These are phyloP conservation scores for Cnemophilus loriae DNA, from an alignment of 2,113 vertebrate genomes.

Conservation along the genomic window DNA sequence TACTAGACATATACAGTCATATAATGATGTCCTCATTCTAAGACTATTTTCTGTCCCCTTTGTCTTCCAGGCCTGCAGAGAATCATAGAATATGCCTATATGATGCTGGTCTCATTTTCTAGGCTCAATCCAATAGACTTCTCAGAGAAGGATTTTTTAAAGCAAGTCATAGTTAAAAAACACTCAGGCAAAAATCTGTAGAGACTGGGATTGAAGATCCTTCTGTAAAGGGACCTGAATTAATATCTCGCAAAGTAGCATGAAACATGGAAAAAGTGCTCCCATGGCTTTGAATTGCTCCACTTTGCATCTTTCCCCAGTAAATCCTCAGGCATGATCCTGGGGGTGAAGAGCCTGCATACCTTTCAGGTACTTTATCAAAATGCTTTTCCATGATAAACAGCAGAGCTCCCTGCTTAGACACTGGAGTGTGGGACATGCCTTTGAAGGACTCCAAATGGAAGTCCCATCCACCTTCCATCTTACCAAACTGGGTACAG, in stretches of 20 bases:
- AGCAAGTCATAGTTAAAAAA: background rate
- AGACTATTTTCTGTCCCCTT: background rate
- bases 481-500: background rate
- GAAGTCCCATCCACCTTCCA: background rate
- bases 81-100: background rate
- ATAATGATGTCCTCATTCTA: background rate
- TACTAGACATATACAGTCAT: background rate
- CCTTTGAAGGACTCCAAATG: background rate
- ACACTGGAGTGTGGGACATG: background rate
- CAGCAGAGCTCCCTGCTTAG: rapidly evolving
- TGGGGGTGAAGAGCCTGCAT: background rate
- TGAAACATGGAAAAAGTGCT: background rate
- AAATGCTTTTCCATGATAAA: background rate
- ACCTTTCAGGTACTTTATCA: background rate
- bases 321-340: background rate
- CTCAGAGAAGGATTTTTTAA: background rate
- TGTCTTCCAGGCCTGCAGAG: background rate
- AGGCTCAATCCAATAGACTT: background rate
- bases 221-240: background rate
- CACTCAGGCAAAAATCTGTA: background rate
- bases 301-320: background rate
- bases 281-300: background rate
- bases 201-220: background rate
- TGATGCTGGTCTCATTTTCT: background rate
- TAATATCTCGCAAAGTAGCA: background rate